phyloP scores from a whole-genome alignment of 2,113 vertebrate species.

The Cariama cristata region DNA sequence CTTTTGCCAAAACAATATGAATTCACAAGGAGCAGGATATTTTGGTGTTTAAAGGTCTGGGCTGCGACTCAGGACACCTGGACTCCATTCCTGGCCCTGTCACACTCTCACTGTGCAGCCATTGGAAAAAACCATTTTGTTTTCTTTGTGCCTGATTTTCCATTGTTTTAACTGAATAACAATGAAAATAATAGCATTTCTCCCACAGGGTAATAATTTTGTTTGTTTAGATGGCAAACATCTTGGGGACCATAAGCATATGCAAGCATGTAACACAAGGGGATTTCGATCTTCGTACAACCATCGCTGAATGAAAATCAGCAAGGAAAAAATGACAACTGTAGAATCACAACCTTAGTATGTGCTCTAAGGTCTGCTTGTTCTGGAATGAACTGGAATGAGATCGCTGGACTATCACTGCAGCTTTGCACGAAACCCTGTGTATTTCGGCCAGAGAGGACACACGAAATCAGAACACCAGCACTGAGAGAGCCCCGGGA shows the following conservation, averaged over 20 bases:
- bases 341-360: background rate
- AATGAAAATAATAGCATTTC: constrained; percentile 2
- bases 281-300: background rate
- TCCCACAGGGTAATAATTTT: background rate
- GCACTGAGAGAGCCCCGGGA: background rate
- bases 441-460: background rate
- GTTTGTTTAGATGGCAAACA: constrained; percentile 20
- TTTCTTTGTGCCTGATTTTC: constrained; percentile 38
- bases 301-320: background rate
- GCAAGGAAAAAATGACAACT: constrained; percentile 24
- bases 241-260: background rate
- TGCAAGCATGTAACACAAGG: background rate
- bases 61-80: constrained; percentile 51
- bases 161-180: background rate
- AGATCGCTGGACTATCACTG: background rate
- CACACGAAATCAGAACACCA: background rate
- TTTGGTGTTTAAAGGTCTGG: constrained; percentile 44
- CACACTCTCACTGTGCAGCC: background rate
- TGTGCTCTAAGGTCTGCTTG: background rate
- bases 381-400: background rate
- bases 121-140: background rate
- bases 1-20: constrained; percentile 7
- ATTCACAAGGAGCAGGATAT: background rate
- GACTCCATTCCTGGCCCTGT: constrained; percentile 33
- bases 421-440: background rate